phyloP scores from a whole-genome alignment of 2,888 invertebrate genomes.

The Itoplectis maculator region DNA sequence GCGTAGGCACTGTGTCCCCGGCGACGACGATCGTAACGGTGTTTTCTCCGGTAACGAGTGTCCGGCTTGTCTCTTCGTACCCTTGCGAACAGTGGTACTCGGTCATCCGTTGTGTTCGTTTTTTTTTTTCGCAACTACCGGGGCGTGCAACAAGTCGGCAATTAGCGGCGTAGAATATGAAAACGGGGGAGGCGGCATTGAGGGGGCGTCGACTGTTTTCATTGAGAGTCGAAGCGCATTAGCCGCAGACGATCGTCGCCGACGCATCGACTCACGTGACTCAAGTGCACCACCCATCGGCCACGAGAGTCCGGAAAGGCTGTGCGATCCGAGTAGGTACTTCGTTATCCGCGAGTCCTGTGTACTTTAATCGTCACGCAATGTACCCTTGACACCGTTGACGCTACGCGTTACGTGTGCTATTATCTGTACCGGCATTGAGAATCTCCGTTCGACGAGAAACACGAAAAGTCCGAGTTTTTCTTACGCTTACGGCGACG shows the following conservation, averaged over 20 bases:
- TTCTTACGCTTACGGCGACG: too few relatives aligned
- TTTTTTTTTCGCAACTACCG: conserved; percentile 36
- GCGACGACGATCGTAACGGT: neutral
- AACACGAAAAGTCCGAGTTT: conserved; percentile 19
- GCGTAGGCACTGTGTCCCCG: neutral
- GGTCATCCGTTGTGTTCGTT: neutral
- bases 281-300: neutral
- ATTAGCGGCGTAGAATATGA: conserved; percentile 16
- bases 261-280: neutral
- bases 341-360: conserved; percentile 17
- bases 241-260: conserved; percentile 5
- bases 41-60: conserved; percentile 16
- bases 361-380: conserved; percentile 66
- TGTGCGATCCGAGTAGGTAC: conserved; percentile 58
- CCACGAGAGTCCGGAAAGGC: conserved; percentile 62
- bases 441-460: conserved; percentile 42
- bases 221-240: conserved; percentile 32
- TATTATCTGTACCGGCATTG: conserved; percentile 55
- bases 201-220: conserved; percentile 38
- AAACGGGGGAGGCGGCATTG: neutral
- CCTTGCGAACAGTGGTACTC: conserved; percentile 5
- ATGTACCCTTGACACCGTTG: conserved; percentile 70
- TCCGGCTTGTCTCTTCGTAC: neutral
- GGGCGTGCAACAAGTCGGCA: conserved; percentile 15
- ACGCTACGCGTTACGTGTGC: conserved; percentile 11